phyloP scores from a whole-genome alignment of 2,113 vertebrate species.

The Sinocyclocheilus rhinocerous region DNA sequence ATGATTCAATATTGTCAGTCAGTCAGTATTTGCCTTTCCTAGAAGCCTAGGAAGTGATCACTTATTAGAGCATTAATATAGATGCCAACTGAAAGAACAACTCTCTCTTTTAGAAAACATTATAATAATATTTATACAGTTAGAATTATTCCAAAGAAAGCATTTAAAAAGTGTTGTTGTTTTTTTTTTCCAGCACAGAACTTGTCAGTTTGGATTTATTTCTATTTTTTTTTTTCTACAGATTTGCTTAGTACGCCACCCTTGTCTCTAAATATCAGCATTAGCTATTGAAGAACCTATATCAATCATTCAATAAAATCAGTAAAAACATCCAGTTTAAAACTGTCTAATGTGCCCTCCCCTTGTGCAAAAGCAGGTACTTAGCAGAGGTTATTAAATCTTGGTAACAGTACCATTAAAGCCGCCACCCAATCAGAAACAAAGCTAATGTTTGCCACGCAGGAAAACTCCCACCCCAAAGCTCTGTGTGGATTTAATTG shows the following conservation, averaged over 20 bases:
- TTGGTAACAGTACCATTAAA: neutral
- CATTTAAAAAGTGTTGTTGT: too few relatives aligned
- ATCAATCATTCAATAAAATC: neutral
- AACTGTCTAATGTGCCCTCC: neutral
- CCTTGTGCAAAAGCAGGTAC: neutral
- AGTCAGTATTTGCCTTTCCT: too few relatives aligned
- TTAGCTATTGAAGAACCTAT: neutral
- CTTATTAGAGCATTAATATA: neutral
- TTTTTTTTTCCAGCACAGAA: neutral
- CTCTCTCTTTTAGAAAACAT: too few relatives aligned
- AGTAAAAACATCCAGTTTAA: constrained; percentile 6
- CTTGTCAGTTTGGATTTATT: neutral
- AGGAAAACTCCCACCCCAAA: constrained; percentile 21
- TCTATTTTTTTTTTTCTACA: neutral
- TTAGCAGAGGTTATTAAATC: neutral
- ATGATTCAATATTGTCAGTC: too few relatives aligned
- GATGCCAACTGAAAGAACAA: too few relatives aligned
- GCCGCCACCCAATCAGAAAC: constrained; percentile 12
- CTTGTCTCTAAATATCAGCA: neutral
- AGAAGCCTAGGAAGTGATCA: too few relatives aligned
- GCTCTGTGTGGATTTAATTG: constrained; percentile 44
- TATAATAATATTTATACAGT: too few relatives aligned
- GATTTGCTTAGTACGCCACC: neutral
- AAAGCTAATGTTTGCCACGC: neutral
- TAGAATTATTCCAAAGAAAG: too few relatives aligned